phyloP scores from a whole-genome alignment of 2,797 vertebrate genomes.

The Pitangus sulphuratus region DNA sequence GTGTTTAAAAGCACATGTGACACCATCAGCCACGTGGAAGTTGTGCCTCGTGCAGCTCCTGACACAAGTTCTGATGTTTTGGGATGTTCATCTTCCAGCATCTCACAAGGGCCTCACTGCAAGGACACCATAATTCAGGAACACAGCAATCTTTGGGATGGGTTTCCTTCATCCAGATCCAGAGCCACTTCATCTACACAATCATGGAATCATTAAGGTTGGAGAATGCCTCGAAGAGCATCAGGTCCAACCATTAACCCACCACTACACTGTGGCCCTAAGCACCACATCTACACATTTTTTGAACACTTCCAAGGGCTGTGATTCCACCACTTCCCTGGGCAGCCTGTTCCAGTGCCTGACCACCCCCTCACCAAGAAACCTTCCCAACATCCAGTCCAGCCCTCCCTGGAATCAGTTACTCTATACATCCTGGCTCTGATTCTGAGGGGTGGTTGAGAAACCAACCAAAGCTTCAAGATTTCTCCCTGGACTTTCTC shows the following conservation, averaged over 20 bases:
- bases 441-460: neutral
- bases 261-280: neutral
- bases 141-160: neutral
- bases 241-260: neutral
- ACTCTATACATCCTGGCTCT: neutral
- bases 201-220: neutral
- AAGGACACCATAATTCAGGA: rapidly evolving
- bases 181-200: rapidly evolving
- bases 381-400: neutral
- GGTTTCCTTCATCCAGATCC: neutral
- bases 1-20: neutral
- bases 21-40: rapidly evolving
- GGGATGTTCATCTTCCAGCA: neutral
- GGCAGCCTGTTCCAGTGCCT: neutral
- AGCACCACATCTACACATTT: neutral
- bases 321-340: neutral
- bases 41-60: neutral
- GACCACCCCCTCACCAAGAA: neutral
- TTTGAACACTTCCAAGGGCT: neutral
- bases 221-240: neutral
- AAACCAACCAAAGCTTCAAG: neutral
- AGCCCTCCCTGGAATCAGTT: neutral
- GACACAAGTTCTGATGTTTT: neutral
- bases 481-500: neutral
- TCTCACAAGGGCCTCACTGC: rapidly evolving